Base-by-base conservation (phyloP, 2,797 vertebrate species). In the Ceryle rudis region DNA sequence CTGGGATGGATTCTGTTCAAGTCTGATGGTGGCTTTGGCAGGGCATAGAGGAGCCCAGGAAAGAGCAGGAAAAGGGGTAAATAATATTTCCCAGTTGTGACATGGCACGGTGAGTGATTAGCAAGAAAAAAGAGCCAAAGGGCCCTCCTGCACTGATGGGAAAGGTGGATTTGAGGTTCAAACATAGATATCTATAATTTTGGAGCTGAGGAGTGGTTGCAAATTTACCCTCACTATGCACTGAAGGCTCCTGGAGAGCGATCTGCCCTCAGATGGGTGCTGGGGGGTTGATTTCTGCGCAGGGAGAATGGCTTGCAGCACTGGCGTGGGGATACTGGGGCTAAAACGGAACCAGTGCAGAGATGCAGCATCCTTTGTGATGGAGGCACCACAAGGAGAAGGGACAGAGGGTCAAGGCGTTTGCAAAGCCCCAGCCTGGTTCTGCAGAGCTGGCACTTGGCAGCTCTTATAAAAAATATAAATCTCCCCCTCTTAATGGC, bases 51-150 rank as follows among this genome's bases (percentile, higher is more conserved):
- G 8, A 39, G 19, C 31, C 29, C 37, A 29, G 14, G 41, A 64
- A 90, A 83, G 6, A 75, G 54, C 58, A 65, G 51, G 11, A 29
- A 69, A 81, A 77, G 21, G 79, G 33, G 44, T 67, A 51, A 52
- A 74, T 21, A 46, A 57, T 10, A 58, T 19, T 58, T 41, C 49
- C 49, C 0, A 0, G 25, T 58, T 2, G 1, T 2, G 1, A 39
- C 37, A n/a, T 55, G 41, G 28, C 19, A 19, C 0, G 2, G 58
- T 3, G 12, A 47, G 26, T 0, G 1, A 51, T 62, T 7, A 46
- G 37, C 29, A 31, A 28, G 73, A 58, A 54, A 67, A 60, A 26
- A n/a, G 64, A 80, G 28, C 9, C 41, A 23, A 70, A 69, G 6
- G 20, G 47, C 18, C 0, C 13, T 54, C 41, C 61, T 31, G 41